Percentiles rank a stretch among this genome's conserved stretches.
Evolutionary conservation across 2,113 vertebrate genomes (phyloP).

Genomic region (Cepphus grylle): DNA sequence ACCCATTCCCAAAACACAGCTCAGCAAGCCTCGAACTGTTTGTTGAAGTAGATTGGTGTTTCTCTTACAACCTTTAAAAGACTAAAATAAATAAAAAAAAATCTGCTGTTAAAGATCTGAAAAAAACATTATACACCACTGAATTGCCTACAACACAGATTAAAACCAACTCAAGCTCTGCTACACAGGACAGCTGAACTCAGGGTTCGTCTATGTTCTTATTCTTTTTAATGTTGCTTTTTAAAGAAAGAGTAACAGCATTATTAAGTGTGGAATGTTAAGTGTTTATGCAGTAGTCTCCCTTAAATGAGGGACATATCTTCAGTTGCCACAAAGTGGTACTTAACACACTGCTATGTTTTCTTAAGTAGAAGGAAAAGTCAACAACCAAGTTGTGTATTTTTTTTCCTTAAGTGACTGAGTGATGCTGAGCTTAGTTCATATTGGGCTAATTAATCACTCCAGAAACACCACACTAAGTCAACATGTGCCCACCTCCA

Average conservation of each 20-base stretch:
- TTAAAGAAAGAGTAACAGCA: not conserved
- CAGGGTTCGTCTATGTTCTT: not conserved
- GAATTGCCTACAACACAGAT: not conserved
- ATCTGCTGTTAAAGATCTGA: not conserved
- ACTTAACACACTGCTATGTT: not conserved
- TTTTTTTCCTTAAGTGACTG: not conserved
- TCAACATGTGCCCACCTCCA: not conserved
- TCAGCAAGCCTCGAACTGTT: not conserved
- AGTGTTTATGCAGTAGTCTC: not conserved
- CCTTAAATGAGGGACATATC: not conserved
- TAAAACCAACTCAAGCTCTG: not conserved
- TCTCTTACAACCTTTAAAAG: not conserved
- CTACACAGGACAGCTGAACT: not conserved
- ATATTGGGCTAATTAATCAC: not conserved
- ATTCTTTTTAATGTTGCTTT: not conserved
- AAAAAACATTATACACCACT: not conserved
- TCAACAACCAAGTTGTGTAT: not conserved
- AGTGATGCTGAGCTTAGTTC: not conserved
- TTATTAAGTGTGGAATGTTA: not conserved
- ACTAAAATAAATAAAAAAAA: not conserved
- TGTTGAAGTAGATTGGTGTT: not conserved
- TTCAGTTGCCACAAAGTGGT: not conserved
- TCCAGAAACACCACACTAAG: not conserved
- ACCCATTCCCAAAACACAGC: not conserved
- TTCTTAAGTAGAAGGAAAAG: slow-evolving; percentile 28